Evolutionary conservation across 2,888 invertebrate genomes (phyloP).

Genomic region (Biston stratarius): DNA sequence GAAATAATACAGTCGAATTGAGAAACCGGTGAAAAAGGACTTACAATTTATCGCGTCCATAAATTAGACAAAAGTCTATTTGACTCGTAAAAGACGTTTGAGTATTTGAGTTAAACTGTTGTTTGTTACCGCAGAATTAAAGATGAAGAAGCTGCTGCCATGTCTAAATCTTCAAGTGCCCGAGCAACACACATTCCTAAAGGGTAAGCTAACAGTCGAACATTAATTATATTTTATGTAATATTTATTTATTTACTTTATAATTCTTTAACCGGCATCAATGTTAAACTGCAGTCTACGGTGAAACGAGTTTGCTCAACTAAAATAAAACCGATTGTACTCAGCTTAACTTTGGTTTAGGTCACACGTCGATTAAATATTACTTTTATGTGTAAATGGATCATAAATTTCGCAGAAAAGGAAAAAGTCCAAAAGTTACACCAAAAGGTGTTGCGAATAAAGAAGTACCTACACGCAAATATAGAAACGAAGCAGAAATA

Average conservation of each 20-base stretch:
- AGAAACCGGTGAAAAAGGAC: too few species aligned
- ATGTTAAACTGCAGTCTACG: not conserved
- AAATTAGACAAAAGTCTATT: not conserved
- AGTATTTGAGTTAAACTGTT: not conserved
- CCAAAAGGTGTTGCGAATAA: constrained; percentile 47
- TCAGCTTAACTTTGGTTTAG: too few species aligned
- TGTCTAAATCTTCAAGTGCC: constrained; percentile 51
- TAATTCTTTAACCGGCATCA: not conserved
- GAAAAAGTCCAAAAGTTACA: constrained; percentile 59
- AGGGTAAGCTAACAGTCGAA: constrained; percentile 1
- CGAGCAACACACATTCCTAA: constrained; percentile 10
- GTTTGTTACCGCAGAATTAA: constrained; percentile 53
- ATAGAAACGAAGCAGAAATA: constrained; percentile 73
- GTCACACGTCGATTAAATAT: not conserved
- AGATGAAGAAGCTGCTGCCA: constrained; percentile 61
- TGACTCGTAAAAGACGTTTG: not conserved
- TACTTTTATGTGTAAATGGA: not conserved
- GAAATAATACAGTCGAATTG: too few species aligned
- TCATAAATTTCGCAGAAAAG: constrained; percentile 56
- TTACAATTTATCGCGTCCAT: too few species aligned
- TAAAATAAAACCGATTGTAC: too few species aligned
- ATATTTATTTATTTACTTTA: too few species aligned
- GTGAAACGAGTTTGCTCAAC: too few species aligned
- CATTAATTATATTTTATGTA: not conserved
- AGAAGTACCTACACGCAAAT: constrained; percentile 55